A percentile compares a stretch with the other conserved stretches of the same genome.
Evolutionary conservation across 2,888 invertebrate species (phyloP).

Genomic region (Spicauda simplicius): DNA sequence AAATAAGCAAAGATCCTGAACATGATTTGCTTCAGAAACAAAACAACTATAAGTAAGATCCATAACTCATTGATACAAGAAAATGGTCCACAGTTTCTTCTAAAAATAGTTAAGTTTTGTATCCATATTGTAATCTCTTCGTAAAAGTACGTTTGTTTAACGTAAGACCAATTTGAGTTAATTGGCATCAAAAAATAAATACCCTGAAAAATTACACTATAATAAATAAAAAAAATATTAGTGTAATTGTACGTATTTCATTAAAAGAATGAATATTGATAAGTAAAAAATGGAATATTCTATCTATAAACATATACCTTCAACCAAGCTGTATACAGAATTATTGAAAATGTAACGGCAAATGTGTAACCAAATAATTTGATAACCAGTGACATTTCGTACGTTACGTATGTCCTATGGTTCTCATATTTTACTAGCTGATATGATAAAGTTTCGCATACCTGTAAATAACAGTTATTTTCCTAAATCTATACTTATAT

Average conservation of each 20-base stretch:
- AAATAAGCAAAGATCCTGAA: conserved; percentile 20
- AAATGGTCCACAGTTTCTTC: conserved; percentile 65
- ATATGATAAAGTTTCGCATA: conserved; percentile 35
- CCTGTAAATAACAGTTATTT: conserved; percentile 17
- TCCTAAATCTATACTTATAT: no score
- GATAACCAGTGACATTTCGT: conserved; percentile 58
- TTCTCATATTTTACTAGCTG: conserved; percentile 60
- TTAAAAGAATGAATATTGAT: no score
- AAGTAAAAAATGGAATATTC: no score
- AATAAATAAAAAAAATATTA: no score
- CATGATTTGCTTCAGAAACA: conserved; percentile 79
- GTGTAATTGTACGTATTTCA: no score
- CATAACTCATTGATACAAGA: conserved; percentile 85
- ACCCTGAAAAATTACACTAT: conserved; percentile 2
- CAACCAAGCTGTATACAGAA: conserved; percentile 62
- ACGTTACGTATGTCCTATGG: conserved; percentile 59
- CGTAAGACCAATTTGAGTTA: neutral
- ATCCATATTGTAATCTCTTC: conserved; percentile 9
- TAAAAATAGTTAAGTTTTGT: conserved; percentile 16
- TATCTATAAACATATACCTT: conserved; percentile 53
- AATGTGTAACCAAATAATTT: conserved; percentile 62
- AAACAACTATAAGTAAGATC: conserved; percentile 82
- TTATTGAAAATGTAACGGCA: conserved; percentile 58
- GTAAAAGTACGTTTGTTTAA: conserved; percentile 5
- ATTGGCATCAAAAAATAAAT: conserved; percentile 21